Evolutionary conservation across 1,140 invertebrate species (phyloP), one percentile per base, ranked within the genome.

Genomic region (Druon quercuslanigerum): DNA sequence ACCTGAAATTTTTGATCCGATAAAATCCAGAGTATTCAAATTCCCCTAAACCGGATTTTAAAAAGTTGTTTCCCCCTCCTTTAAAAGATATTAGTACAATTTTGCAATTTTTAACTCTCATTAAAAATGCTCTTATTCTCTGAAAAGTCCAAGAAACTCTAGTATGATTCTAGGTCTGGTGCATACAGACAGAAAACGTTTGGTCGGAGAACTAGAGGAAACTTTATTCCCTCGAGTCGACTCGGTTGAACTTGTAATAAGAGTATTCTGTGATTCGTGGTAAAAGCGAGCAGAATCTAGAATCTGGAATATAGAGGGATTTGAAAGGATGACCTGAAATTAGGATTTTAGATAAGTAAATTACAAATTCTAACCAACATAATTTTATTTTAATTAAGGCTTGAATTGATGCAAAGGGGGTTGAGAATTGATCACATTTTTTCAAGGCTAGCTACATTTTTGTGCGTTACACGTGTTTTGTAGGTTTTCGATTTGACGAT

Each of bases 321-420:
- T 66, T 66, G 60, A 66, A 66, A 40, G n/a, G 60, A 66, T 66
- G 60, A 66, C 60, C 16, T 66, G 60, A 66, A 40, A n/a, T 13
- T 0, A 9, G 40, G 40, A 66, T 66, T 66, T 66, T 40, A 0
- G 57, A 14, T 11, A 66, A 66, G 16, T 2, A 46, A 46, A 8
- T 11, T 46, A 46, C 40, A 46, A 46, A 46, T 46, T 46, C 8
- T 46, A 46, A 6, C 40, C 7, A 1, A 46, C 7, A 46, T 46
- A 11, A 46, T 46, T 11, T 46, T 46, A 46, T 46, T 11, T 1
- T 46, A 46, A 46, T 46, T 46, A 7, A 7, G 9, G 40, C 40
- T 46, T 46, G 40, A 46, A 8, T 46, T 9, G 1, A 8, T 46
- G 40, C 7, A 46, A 46, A 9, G 4, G 7, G 40, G 40, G 9